Conservation (phyloP, 2,888 invertebrate species). For the Slavum lentiscoides region DNA sequence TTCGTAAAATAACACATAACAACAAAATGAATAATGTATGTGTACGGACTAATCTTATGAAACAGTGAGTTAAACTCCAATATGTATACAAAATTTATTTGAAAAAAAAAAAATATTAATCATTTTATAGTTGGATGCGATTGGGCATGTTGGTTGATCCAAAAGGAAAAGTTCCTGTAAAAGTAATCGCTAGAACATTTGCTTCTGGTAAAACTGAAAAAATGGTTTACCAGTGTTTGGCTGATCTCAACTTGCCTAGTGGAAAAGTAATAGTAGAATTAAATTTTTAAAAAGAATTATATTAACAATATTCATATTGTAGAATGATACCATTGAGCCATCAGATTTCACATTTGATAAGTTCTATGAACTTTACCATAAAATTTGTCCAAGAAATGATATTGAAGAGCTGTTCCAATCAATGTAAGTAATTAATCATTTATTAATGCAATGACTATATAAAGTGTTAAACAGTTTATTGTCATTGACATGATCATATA, state of each 20-base stretch:
- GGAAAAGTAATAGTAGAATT: slow-evolving; percentile 69
- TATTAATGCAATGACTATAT: background rate
- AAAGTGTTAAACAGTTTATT: background rate
- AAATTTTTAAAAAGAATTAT: slow-evolving; percentile 62
- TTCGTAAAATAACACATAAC: slow-evolving; percentile 91
- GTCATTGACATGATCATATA: background rate
- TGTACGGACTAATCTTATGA: slow-evolving; percentile 91
- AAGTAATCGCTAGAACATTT: slow-evolving; percentile 94
- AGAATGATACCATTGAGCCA: slow-evolving; percentile 92
- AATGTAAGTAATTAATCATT: slow-evolving; percentile 72
- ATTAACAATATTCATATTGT: slow-evolving; percentile 55
- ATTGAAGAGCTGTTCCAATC: slow-evolving; percentile 96
- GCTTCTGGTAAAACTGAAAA: slow-evolving; percentile 99
- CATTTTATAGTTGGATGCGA: slow-evolving; percentile 90
- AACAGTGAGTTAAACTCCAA: slow-evolving; percentile 81
- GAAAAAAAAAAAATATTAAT: slow-evolving; percentile 3
- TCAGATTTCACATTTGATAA: slow-evolving; percentile 97
- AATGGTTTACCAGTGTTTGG: slow-evolving; percentile 93
- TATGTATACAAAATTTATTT: slow-evolving; percentile 16
- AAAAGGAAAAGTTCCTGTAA: slow-evolving; percentile 93
- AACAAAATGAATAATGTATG: slow-evolving; percentile 96
- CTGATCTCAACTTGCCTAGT: slow-evolving; percentile 89
- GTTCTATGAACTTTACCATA: slow-evolving; percentile 96
- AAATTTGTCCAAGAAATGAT: slow-evolving; percentile 97
- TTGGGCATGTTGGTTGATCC: slow-evolving; percentile 91